Conservation (phyloP, 2,797 vertebrate species). For the Lindbergichthys nudifrons region DNA sequence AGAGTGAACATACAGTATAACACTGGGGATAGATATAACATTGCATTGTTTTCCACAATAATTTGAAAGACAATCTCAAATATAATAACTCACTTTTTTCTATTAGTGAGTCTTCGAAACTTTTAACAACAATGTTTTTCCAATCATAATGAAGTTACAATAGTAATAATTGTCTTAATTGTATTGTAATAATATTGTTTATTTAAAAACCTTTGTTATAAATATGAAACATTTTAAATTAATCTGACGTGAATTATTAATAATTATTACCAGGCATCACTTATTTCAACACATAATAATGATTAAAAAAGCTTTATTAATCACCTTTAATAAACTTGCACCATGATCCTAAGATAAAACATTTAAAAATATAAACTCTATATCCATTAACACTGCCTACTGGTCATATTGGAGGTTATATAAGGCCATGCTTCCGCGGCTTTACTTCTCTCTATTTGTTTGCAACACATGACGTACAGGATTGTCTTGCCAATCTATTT, state of each 20-base stretch:
- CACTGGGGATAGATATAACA: constrained; percentile 8
- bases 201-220: too few relatives aligned
- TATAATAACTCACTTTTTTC: constrained; percentile 2
- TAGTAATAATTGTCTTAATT: background rate
- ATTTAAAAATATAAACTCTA: background rate
- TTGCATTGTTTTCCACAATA: background rate
- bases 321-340: constrained; percentile 1
- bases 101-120: background rate
- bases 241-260: background rate
- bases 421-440: background rate
- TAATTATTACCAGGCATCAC: background rate
- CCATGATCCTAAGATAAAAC: background rate
- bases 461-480: constrained; percentile 5
- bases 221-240: too few relatives aligned
- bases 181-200: background rate
- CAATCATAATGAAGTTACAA: background rate
- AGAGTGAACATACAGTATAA: background rate
- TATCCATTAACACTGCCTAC: background rate
- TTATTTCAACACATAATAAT: background rate
- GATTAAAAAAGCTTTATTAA: background rate
- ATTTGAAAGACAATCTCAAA: background rate
- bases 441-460: constrained; percentile 25
- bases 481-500: constrained; percentile 43
- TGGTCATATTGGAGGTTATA: background rate
- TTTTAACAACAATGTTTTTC: background rate